Evolutionary conservation across 2,113 vertebrate species (phyloP), one percentile per base, ranked within the genome.

Genomic region (Eurystomus gularis): DNA sequence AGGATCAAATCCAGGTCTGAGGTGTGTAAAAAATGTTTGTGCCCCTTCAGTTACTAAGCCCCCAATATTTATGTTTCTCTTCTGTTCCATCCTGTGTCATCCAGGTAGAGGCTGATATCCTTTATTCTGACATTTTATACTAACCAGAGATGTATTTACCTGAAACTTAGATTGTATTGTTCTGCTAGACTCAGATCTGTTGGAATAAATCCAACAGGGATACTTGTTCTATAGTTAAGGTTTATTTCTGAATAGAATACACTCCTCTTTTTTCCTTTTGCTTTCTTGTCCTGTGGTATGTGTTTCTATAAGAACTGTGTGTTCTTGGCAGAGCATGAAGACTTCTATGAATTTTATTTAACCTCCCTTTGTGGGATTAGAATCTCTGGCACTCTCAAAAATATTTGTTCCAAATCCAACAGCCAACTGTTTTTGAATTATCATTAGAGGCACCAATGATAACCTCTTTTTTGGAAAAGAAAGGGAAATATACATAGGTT

Each of bases 371-470:
- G 7, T 62, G 25, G 13, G 6, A 7, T 66, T 93, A 72, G 52
- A 73, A 78, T 62, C 37, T 72, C 48, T 68, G 82, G 17, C 17
- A 46, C 13, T 51, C 24, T 90, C 15, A 92, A 90, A 77, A 86
- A 26, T 69, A 58, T 92, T 96, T 96, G 82, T 94, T 97, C 72
- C 88, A 96, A 94, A 95, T 15, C 48, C 49, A 90, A 90, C 83
- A 88, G 61, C 58, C 83, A 88, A 61, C 58, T 68, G 70, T 13
- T 94, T 96, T 94, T 92, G 78, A 92, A 93, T 44, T 68, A 84
- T 25, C 39, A 64, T 10, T 55, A n/a, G 31, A 57, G 46, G 42
- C 26, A 62, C 11, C 37, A 68, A 6, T 46, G 37, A 86, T 91
- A 61, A n/a, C n/a, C 20, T 89, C 57, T 58, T 87, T 55, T 25